Evolutionary conservation across 2,888 invertebrate species (phyloP).

Genomic region (Unio pictorum): DNA sequence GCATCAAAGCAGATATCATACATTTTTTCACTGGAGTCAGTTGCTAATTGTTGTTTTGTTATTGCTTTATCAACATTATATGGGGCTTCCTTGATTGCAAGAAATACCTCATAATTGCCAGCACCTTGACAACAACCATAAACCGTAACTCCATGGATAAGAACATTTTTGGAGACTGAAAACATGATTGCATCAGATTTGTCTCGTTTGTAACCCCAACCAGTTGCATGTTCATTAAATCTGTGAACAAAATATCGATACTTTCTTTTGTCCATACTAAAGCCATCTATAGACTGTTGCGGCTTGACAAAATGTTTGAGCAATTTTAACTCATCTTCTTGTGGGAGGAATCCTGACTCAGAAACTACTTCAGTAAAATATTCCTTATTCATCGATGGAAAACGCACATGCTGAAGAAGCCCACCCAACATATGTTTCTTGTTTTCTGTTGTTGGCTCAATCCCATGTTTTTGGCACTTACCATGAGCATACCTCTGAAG

Average conservation of each 20-base stretch:
- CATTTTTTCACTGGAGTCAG: conserved; percentile 19
- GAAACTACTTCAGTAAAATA: conserved; percentile 32
- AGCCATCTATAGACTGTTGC: conserved; percentile 4
- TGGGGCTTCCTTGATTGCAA: conserved; percentile 6
- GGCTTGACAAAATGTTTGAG: conserved; percentile 20
- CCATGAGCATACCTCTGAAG: conserved; percentile 30
- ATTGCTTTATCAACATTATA: conserved; percentile 1
- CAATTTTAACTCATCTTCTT: conserved; percentile 62
- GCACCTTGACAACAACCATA: conserved; percentile 22
- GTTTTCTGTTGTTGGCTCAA: conserved; percentile 26
- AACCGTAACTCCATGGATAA: conserved; percentile 17
- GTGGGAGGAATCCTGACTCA: conserved; percentile 25
- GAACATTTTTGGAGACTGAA: conserved; percentile 14
- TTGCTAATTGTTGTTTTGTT: conserved; percentile 13
- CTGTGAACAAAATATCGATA: conserved; percentile 11
- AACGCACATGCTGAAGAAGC: conserved; percentile 31
- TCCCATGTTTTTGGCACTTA: conserved; percentile 21
- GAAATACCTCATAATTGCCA: conserved; percentile 8
- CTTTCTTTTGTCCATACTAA: conserved; percentile 15
- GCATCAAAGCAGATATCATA: conserved; percentile 22
- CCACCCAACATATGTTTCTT: conserved; percentile 22
- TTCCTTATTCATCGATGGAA: conserved; percentile 28
- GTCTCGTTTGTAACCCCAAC: conserved; percentile 27
- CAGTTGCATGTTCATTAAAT: conserved; percentile 15
- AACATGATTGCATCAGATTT: conserved; percentile 23